Conservation (phyloP, 2,113 vertebrate genomes). For the Mystacornis crossleyi region DNA sequence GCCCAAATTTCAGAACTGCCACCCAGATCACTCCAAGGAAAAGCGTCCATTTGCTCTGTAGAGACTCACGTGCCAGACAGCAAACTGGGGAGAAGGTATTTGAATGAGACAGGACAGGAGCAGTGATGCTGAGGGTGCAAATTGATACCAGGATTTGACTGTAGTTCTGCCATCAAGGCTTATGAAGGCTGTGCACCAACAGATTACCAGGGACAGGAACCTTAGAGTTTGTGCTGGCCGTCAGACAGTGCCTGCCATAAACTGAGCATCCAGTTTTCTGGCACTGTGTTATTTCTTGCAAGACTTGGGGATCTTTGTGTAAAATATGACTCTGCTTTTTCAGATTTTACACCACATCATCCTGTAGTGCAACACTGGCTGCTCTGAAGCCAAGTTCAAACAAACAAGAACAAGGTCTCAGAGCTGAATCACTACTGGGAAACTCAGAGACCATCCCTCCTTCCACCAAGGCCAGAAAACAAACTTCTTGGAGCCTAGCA, state of each 20-base stretch:
- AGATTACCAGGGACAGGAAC: neutral
- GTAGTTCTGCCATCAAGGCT: neutral
- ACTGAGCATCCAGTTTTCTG: neutral
- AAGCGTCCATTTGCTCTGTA: neutral
- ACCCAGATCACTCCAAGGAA: neutral
- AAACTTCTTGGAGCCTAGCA: neutral
- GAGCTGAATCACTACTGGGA: neutral
- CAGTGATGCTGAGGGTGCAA: neutral
- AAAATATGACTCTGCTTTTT: neutral
- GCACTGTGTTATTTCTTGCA: neutral
- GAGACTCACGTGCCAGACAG: accelerated
- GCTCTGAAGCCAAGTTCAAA: neutral
- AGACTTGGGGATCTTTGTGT: neutral
- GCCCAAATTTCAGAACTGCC: neutral
- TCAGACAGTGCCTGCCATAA: neutral
- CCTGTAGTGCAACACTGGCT: neutral
- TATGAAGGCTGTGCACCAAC: neutral
- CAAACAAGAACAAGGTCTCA: neutral
- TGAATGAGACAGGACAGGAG: neutral
- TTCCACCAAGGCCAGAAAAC: neutral
- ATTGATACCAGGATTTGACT: neutral
- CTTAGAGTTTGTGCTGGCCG: neutral
- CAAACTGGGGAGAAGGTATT: neutral
- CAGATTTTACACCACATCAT: neutral
- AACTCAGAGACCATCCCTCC: neutral